Base-by-base conservation (phyloP, 2,797 vertebrate species). In the Rhinoraja longicauda region DNA sequence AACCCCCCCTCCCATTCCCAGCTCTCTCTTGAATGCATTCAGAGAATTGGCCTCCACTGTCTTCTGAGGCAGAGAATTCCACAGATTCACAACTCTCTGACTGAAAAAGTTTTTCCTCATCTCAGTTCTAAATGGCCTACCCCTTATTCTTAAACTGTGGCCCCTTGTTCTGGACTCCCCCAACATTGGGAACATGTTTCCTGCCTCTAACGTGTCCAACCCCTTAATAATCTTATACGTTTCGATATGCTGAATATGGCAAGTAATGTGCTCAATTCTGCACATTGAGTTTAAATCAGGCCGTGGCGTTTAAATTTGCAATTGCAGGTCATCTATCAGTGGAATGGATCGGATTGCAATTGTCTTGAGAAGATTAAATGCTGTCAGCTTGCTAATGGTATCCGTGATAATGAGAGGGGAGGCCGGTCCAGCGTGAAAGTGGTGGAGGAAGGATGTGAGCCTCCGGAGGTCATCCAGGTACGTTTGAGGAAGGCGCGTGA, bases 271-370 rank as follows among this genome's bases (percentile, higher is more conserved):
- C n/a, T 21, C 2, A 2, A 88, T 67, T 67, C 17, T 29, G 39
- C 29, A 19, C 9, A 77, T n/a, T n/a, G 57, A 45, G 59, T n/a
- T 76, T 76, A 73, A 67, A 24, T 53, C 62, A 13, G 3, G 26
- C 29, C 4, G 29, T 67, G 59, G 8, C 0, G 26, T 9, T 24
- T n/a, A 32, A 82, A 72, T n/a, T 91, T 92, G 90, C 6, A 92
- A 29, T 57, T 92, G 90, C 32, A 92, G 90, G 1, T 0, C 1
- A 92, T 92, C 10, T 92, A 92, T 75, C 90, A 92, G 26, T 92
- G 90, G 90, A 92, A 53, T 75, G 90, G 90, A 72, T 75, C 39
- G 75, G 75, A 75, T 24, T 73, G 90, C 70, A 75, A 75, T 36
- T 0, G 13, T 1, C 1, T 72, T 0, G 90, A 92, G 45, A 39